Base-by-base conservation (phyloP, 2,797 vertebrate genomes). In the Neostethus bicornis region DNA sequence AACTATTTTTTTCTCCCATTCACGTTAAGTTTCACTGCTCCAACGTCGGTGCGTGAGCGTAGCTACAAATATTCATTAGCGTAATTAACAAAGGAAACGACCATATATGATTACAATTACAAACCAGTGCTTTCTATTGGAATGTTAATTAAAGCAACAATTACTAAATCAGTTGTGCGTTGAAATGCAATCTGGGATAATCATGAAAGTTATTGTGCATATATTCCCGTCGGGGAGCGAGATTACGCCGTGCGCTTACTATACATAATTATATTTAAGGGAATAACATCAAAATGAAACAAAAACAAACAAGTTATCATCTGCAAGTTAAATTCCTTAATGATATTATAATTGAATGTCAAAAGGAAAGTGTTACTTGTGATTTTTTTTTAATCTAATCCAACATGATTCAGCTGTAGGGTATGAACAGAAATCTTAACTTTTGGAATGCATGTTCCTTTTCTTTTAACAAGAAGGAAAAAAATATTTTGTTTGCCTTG, bases 161-260 rank as follows among this genome's bases (percentile, higher is more conserved):
- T 4, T 0, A 25, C 17, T 48, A 6, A 26, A 63, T 24, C n/a
- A 23, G 45, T 37, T 21, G 29, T 73, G 56, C 63, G 73, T 73
- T 69, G 59, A 38, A 32, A 44, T 74, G 58, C 58, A 62, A 66
- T 55, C 35, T 71, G 69, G 70, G 73, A 54, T 76, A 69, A 80
- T 71, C 73, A 59, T 63, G 57, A n/a, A 45, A 51, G 61, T 38
- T 39, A 17, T 29, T 53, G 17, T 20, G 8, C 57, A 43, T 32
- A 43, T 62, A 24, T 28, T 50, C 56, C 17, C 16, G 44, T 4
- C 19, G 10, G 45, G 9, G 12, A 2, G 32, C 9, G 5, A 11
- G 17, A 11, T 20, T 11, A 41, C 41, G 20, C 9, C 19, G 17
- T 19, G 38, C 10, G 51, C 6, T 12, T 47, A 24, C 5, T 43